Base-by-base conservation (phyloP, 2,888 invertebrate species). In the Dynastes grantii region DNA sequence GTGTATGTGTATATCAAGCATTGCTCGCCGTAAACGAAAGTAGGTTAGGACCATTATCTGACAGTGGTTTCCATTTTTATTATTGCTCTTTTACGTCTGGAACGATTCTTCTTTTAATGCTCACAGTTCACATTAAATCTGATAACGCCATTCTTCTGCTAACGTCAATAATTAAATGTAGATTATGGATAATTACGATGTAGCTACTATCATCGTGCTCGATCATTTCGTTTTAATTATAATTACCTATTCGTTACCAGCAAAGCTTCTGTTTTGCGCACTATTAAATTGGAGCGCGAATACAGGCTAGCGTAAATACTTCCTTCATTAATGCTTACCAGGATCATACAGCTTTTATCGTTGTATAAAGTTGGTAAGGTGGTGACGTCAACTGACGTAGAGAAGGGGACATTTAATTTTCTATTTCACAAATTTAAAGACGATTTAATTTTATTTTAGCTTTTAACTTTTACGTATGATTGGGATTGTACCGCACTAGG, bases 41-140 rank as follows among this genome's bases (percentile, higher is more conserved):
- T 73, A 73, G 73, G 58, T 73, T 73, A 73, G 40, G 40, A 37
- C 58, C 61, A 58, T 58, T 73, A 73, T 40, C 40, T 73, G 58
- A 40, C 73, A 73, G 22, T 58, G 73, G 73, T 73, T 73, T 73
- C 58, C 73, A 73, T 73, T 73, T 22, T 73, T 73, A 73, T 73
- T 73, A 73, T 37, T 73, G 40, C 58, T 58, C 58, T 55, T 73
- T 73, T 58, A 73, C 61, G 58, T 73, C 58, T 73, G 37, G 58
- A 73, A 73, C 58, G 58, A 73, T 27, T 58, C 16, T 73, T 73
- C 73, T 37, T 73, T 71, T 73, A 73, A 55, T 58, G 58, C 32
- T 4, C 58, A 58, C 45, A 58, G 73, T 73, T 73, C 37, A 22
- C 73, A 73, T 73, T 58, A 73, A 73, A 73, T 73, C 73, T 58